Conservation (phyloP, 2,113 vertebrate species). For the Zapornia atra region DNA sequence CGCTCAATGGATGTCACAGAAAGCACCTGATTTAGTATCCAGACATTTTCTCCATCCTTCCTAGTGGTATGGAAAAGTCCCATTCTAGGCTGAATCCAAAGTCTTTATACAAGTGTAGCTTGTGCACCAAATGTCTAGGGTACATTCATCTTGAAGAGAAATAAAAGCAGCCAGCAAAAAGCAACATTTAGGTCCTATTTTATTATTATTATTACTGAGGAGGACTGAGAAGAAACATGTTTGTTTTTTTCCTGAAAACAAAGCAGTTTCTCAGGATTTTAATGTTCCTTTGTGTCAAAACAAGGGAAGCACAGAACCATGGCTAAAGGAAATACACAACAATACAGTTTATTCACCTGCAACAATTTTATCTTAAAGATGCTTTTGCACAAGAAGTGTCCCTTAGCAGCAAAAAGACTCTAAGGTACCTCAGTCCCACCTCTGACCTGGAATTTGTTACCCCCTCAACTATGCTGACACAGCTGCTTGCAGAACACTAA, state of each 20-base stretch:
- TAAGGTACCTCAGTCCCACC: neutral
- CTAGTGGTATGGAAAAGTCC: neutral
- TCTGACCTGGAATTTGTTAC: neutral
- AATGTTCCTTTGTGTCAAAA: neutral
- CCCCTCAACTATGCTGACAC: neutral
- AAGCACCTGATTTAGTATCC: neutral
- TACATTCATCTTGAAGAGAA: neutral
- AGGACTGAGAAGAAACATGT: neutral
- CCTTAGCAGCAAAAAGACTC: neutral
- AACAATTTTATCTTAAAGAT: neutral
- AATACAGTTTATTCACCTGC: neutral
- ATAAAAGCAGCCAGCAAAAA: neutral
- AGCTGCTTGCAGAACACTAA: neutral
- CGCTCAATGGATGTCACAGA: neutral
- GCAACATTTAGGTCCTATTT: neutral
- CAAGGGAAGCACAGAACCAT: neutral
- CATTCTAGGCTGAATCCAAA: neutral
- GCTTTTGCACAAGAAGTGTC: neutral
- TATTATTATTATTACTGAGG: constrained; percentile 4
- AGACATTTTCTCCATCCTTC: neutral
- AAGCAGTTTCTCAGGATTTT: neutral
- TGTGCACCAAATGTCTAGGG: neutral
- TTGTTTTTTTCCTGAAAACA: neutral
- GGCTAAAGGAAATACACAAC: neutral
- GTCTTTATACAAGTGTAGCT: neutral